These are phyloP conservation scores for Agrilus biguttatus DNA, from an alignment of 2,888 invertebrate genomes.

Conservation along the genomic window DNA sequence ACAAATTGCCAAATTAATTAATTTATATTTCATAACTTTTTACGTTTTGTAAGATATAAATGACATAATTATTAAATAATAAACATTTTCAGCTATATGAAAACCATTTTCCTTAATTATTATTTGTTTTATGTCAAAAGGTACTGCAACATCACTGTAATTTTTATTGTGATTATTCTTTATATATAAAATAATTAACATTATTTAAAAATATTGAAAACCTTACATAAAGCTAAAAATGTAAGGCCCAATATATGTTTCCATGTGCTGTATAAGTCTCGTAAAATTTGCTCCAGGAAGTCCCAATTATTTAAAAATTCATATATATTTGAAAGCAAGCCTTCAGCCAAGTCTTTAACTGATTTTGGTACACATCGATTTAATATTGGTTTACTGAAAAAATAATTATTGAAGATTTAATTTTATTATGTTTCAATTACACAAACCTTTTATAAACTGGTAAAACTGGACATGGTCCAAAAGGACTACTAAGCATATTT, in stretches of 20 bases:
- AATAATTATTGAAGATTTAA: background rate
- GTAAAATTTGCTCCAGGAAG: conserved; percentile 72
- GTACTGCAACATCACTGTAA: too few relatives aligned
- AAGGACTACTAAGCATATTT: conserved; percentile 29
- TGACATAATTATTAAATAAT: too few relatives aligned
- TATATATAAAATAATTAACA: too few relatives aligned
- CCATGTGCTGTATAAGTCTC: conserved; percentile 82
- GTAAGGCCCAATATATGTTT: conserved; percentile 69
- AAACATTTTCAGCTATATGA: too few relatives aligned
- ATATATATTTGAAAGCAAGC: conserved; percentile 58
- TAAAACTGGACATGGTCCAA: conserved; percentile 64
- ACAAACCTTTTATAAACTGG: conserved; percentile 60
- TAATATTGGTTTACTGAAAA: conserved; percentile 54
- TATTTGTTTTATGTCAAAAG: too few relatives aligned
- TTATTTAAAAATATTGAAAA: background rate
- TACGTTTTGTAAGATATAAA: too few relatives aligned
- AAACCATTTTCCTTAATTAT: too few relatives aligned
- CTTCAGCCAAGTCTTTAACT: conserved; percentile 47
- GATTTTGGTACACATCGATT: conserved; percentile 78
- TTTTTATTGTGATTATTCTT: too few relatives aligned
- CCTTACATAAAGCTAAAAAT: conserved; percentile 65
- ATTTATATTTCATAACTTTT: too few relatives aligned
- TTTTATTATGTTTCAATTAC: background rate
- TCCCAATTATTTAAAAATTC: conserved; percentile 78
- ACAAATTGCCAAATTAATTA: too few relatives aligned